Evolutionary conservation across 2,888 invertebrate species (phyloP).

Genomic region (Oscheius sp.): DNA sequence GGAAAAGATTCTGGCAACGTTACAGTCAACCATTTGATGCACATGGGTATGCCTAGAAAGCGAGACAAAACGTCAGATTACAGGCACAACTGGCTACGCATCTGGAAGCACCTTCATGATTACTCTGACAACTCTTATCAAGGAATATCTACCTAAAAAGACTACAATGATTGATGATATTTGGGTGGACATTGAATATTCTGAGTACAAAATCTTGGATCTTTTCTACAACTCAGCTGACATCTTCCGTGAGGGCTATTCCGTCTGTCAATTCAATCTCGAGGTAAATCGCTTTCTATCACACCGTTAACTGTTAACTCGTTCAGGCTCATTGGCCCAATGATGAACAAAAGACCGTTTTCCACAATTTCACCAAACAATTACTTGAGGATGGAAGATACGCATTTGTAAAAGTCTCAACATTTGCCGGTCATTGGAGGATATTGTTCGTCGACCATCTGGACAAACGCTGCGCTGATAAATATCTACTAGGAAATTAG

Average conservation of each 20-base stretch:
- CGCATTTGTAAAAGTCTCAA: slow-evolving; percentile 1
- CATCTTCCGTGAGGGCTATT: neutral
- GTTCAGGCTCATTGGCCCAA: neutral
- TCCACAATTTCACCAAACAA: neutral
- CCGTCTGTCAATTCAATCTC: slow-evolving; percentile 15
- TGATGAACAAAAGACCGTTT: neutral
- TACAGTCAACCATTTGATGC: neutral
- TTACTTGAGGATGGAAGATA: neutral
- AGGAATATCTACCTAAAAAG: slow-evolving; percentile 9
- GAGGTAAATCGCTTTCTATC: too few species aligned
- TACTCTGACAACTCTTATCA: neutral
- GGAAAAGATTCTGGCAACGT: neutral
- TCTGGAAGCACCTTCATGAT: slow-evolving; percentile 10
- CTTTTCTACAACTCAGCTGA: neutral
- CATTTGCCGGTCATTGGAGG: slow-evolving; percentile 12
- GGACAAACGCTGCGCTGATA: neutral
- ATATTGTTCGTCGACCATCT: slow-evolving; percentile 1
- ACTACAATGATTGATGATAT: slow-evolving; percentile 9
- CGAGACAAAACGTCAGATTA: too few species aligned
- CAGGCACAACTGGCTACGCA: neutral
- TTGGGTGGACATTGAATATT: slow-evolving; percentile 21
- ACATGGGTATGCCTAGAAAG: neutral
- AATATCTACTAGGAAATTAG: neutral
- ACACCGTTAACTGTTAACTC: too few species aligned
- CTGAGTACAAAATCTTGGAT: slow-evolving; percentile 16